Conservation (phyloP, 2,797 vertebrate species). For the Poeciliopsis presidionis region DNA sequence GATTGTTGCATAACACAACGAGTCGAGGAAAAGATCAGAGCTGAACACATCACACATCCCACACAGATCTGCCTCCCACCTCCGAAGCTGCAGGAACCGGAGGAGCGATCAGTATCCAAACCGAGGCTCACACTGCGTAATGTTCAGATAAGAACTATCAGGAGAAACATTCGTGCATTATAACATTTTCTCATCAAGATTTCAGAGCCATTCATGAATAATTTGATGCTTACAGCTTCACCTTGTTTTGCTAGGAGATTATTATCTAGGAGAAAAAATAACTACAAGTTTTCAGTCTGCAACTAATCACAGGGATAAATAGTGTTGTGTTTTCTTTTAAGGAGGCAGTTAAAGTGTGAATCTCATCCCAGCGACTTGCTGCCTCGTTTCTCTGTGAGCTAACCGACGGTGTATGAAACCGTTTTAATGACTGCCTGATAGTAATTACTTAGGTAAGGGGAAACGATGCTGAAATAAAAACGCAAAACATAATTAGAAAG, state of each 20-base stretch:
- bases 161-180: background rate
- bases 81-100: constrained; percentile 38
- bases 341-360: background rate
- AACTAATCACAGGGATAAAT: background rate
- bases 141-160: background rate
- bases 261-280: background rate
- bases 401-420: background rate
- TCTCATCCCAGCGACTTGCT: background rate
- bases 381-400: background rate
- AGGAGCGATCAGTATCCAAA: background rate
- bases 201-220: background rate
- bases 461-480: background rate
- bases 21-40: constrained; percentile 43
- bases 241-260: background rate
- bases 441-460: background rate
- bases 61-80: constrained; percentile 38
- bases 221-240: background rate
- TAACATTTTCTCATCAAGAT: background rate
- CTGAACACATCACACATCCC: constrained; percentile 51
- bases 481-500: background rate
- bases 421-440: background rate
- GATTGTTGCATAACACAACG: constrained; percentile 61
- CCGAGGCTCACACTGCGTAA: background rate
- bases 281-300: background rate
- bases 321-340: background rate